Base-by-base conservation (phyloP, 2,888 invertebrate genomes). In the Acrobeloides nanus region DNA sequence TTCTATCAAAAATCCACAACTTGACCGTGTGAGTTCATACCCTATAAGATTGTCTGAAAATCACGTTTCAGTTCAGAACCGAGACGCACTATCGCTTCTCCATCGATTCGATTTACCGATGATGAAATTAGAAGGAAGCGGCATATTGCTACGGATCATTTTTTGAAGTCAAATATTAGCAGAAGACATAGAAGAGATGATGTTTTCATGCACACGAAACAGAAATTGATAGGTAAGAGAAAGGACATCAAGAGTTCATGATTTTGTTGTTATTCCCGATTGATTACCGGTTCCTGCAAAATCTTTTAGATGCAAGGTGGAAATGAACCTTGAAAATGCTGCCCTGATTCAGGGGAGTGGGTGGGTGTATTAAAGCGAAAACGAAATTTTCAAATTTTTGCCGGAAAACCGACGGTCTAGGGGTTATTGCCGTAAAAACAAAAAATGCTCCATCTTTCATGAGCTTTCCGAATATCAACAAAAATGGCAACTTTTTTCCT, bases 31-130 rank as follows among this genome's bases (percentile, higher is more conserved):
- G 45, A 61, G 51, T 33, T 17, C 6, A n/a, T 41, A 57, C 12
- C 8, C 32, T 33, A 38, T n/a, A 51, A 27, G 17, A 29, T 52
- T 39, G 4, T 34, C 20, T 39, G 23, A 15, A 31, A 55, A 37
- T 12, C 29, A 35, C 39, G 12, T 8, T 47, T 34, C 45, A 62
- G 62, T 42, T 33, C 45, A 15, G 67, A 69, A 23, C 66, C 68
- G 12, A 57, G 65, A n/a, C 40, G 69, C 20, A 57, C 66, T 10
- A 52, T 70, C 7, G 44, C 60, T 33, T 70, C 69, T 0, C 70
- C 70, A 8, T 62, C 66, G 1, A 40, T 70, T 1, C 51, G 64
- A 17, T 39, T 48, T 55, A 29, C 48, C 21, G 50, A 57, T 31
- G 57, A 58, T 17, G 57, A 57, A 50, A 31, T 57, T 20, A 37